Base-by-base conservation (phyloP, 2,888 invertebrate genomes). In the Mesoligia furuncula region DNA sequence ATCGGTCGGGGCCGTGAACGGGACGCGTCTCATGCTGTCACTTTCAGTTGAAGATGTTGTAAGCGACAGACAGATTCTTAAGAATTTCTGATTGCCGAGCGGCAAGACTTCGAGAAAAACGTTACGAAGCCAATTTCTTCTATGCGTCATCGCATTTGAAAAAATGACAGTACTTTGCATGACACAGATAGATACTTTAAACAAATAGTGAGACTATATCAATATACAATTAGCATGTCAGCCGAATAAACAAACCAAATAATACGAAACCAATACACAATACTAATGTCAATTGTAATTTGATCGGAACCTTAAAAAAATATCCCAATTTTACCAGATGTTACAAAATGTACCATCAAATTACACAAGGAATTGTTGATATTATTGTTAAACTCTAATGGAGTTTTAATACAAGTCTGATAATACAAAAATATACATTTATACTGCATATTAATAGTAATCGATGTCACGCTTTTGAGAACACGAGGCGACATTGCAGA, bases 381-480 rank as follows among this genome's bases (percentile, higher is more conserved):
- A 20, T 59, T 8, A 5, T 39, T 27, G 8, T 45, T 27, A 27
- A 54, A 77, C 7, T 48, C 2, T 69, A 36, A 62, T 68, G 2
- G 15, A 61, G 17, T 68, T 48, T 31, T n/a, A 27, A 3, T 36
- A 51, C 64, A 72, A 31, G 6, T 31, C 13, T 31, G 57, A 48
- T 51, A 72, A 65, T 48, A 39, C n/a, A n/a, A 31, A 76, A 31
- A 24, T 17, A 39, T n/a, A 39, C 20, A 24, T 0, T 15, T 24
- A 9, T 4, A 48, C 0, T 17, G 11, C 9, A 6, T 7, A 31
- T 61, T 9, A 48, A 15, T 54, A 36, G 20, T 15, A 73, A 67
- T 57, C 27, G 15, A 57, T 79, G 74, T 67, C 13, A 64, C 66
- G 39, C 31, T 24, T 48, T 20, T 20, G 0, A 31, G n/a, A 73